These are phyloP conservation scores for Tenthredo notha DNA, from an alignment of 2,888 invertebrate species.

Conservation along the genomic window DNA sequence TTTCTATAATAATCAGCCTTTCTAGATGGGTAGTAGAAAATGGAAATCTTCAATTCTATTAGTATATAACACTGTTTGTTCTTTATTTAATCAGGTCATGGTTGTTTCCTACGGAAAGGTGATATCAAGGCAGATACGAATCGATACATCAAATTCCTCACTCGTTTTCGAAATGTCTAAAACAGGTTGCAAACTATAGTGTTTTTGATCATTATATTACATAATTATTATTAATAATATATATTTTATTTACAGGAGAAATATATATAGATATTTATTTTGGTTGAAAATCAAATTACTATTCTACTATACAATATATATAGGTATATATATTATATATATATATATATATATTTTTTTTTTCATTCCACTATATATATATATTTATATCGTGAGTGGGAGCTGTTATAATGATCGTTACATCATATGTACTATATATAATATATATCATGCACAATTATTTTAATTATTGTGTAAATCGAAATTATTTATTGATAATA, in stretches of 20 bases:
- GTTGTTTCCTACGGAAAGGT: conserved; percentile 33
- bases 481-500: background rate
- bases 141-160: conserved; percentile 39
- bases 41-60: conserved; percentile 35
- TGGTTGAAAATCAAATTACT: background rate
- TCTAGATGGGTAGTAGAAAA: conserved; percentile 37
- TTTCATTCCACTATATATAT: background rate
- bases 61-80: conserved; percentile 2
- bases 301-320: conserved; percentile 24
- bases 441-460: conserved; percentile 6
- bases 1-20: conserved; percentile 17
- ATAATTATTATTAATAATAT: conserved; percentile 24
- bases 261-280: conserved; percentile 1
- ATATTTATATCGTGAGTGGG: background rate
- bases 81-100: conserved; percentile 39
- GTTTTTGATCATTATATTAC: conserved; percentile 19
- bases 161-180: conserved; percentile 27
- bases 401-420: background rate
- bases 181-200: conserved; percentile 27
- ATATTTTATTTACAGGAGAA: conserved; percentile 42
- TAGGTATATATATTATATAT: too few species aligned
- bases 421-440: background rate
- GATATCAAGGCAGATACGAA: conserved; percentile 31
- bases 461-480: background rate
- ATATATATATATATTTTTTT: background rate